Evolutionary conservation across 1,140 invertebrate species (phyloP).

Genomic region (Steinernema feltiae): DNA sequence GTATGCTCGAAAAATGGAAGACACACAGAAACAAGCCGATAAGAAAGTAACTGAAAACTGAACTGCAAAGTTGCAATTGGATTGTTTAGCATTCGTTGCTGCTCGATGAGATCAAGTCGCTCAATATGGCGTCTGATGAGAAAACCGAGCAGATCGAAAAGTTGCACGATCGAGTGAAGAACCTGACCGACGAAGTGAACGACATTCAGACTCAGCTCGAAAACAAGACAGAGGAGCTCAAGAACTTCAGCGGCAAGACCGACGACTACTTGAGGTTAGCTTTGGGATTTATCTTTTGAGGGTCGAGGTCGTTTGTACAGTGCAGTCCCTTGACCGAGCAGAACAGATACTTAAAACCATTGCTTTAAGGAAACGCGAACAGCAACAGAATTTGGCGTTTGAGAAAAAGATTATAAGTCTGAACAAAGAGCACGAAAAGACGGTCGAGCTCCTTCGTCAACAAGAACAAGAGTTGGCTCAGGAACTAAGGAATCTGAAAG

Average conservation of each 20-base stretch:
- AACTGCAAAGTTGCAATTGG: not conserved
- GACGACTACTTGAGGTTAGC: slow-evolving; percentile 25
- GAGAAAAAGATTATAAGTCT: slow-evolving; percentile 15
- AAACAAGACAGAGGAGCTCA: slow-evolving; percentile 34
- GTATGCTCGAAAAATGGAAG: slow-evolving; percentile 21
- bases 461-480: slow-evolving; percentile 27
- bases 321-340: too few relatives aligned
- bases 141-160: slow-evolving; percentile 14
- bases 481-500: not conserved
- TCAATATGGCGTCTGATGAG: slow-evolving; percentile 10
- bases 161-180: slow-evolving; percentile 23
- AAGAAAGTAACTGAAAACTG: slow-evolving; percentile 14
- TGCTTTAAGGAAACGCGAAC: slow-evolving; percentile 16
- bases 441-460: slow-evolving; percentile 17
- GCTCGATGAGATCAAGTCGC: not conserved
- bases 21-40: not conserved
- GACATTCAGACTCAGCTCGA: slow-evolving; percentile 30
- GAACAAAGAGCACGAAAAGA: slow-evolving; percentile 3
- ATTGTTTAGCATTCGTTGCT: not conserved
- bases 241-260: slow-evolving; percentile 23
- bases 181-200: slow-evolving; percentile 28
- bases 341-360: too few relatives aligned
- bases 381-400: not conserved
- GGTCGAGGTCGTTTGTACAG: too few relatives aligned
- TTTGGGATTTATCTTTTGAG: not conserved